Evolutionary conservation across 2,113 vertebrate species (phyloP), one percentile per base, ranked within the genome.

Genomic region (Gracilinanus agilis): DNA sequence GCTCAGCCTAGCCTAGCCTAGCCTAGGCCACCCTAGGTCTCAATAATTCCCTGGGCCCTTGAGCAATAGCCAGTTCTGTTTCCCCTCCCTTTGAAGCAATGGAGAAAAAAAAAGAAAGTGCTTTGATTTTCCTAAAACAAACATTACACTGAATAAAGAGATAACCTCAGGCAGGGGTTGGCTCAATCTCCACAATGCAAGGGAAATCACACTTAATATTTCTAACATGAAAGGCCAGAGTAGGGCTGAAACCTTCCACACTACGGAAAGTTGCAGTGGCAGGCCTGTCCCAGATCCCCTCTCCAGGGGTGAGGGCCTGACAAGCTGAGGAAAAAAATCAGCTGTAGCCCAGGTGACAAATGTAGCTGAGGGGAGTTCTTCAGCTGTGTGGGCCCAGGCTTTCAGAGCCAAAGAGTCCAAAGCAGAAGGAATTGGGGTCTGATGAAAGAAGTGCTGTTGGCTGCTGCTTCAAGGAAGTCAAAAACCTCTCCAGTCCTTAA

Each of bases 181-280:
- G 94, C 95, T 94, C 95, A 0, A 61, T 89, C 40, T 91, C 91
- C 93, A 0, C 0, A 24, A 49, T 34, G 94, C 61, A 67, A 75
- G 94, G 97, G 97, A 98, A 97, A 96, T 97, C 94, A 91, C 98
- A 97, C 97, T 98, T 98, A 96, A 90, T 98, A n/a, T 97, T 97
- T 97, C 97, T 55, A 16, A 49, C 61, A 0, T 0, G 61, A 88
- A 5, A n/a, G 89, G 56, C 3, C 0, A 92, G 67, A 94, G 75
- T 88, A 88, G 90, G 53, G 1, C 29, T 29, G 0, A 0, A 83
- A 88, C 25, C n/a, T 0, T 34, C 54, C 0, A 0, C 91, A 34
- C 0, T 0, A 11, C 90, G n/a, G 90, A 93, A 54, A 88, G 53
- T 90, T 25, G 3, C 49, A 93, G 75, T 29, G 53, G 40, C 55